Percentiles rank a stretch among this genome's conserved stretches.
Evolutionary conservation across 2,888 invertebrate species (phyloP).

Genomic region (Agrochola macilenta): DNA sequence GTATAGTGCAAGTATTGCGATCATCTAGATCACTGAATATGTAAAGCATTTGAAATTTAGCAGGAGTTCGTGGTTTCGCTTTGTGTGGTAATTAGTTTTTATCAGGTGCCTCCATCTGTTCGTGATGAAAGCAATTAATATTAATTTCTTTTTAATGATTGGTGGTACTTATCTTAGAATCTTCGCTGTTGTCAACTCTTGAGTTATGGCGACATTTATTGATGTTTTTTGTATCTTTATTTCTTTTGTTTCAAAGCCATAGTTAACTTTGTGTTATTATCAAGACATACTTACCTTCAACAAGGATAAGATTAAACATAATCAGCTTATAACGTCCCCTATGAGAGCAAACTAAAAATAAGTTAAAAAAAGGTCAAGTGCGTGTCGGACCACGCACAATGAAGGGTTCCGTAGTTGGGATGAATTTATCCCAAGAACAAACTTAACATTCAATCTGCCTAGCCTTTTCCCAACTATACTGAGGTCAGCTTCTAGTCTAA

Average conservation of each 20-base stretch:
- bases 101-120: constrained; percentile 45
- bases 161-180: constrained; percentile 18
- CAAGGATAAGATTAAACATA: no score
- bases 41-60: constrained; percentile 67
- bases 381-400: no score
- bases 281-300: not conserved
- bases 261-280: not conserved
- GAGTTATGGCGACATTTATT: constrained; percentile 3
- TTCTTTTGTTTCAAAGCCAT: not conserved
- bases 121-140: constrained; percentile 50
- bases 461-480: no score
- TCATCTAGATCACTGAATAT: constrained; percentile 75
- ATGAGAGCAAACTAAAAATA: no score
- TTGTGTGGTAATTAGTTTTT: constrained; percentile 43
- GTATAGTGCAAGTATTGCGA: constrained; percentile 55
- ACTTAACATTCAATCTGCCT: no score
- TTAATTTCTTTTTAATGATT: constrained; percentile 48
- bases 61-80: constrained; percentile 46
- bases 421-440: no score
- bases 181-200: constrained; percentile 18
- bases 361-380: no score
- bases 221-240: not conserved
- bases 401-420: no score
- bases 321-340: no score
- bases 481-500: no score